A percentile compares a stretch with the other conserved stretches of the same genome.
Evolutionary conservation across 35 echinoderm and acorn worm species (phyloP).

Genomic region (Anneissia japonica): DNA sequence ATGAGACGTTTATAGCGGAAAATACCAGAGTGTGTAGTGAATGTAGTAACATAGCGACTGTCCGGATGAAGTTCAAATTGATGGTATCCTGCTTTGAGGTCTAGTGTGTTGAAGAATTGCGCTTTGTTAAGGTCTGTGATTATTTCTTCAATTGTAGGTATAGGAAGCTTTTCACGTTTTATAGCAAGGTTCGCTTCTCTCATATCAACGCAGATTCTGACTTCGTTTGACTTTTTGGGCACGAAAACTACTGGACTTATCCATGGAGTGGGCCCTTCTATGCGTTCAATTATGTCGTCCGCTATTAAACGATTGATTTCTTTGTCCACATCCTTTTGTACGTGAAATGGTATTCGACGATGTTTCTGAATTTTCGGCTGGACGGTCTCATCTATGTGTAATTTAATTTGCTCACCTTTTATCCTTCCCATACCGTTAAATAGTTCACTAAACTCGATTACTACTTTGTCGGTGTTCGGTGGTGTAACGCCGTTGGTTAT

Average conservation of each 20-base stretch:
- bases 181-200: constrained; percentile 32
- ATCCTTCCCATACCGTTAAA: constrained; percentile 18
- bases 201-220: constrained; percentile 37
- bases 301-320: neutral
- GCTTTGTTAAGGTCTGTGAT: constrained; percentile 39
- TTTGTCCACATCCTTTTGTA: constrained; percentile 20
- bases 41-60: constrained; percentile 44
- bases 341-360: constrained; percentile 9
- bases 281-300: constrained; percentile 13
- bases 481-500: no score
- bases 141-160: constrained; percentile 50
- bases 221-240: constrained; percentile 6
- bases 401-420: constrained; percentile 16
- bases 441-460: neutral
- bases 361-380: constrained; percentile 19
- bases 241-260: neutral
- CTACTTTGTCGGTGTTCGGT: neutral
- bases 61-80: constrained; percentile 33
- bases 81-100: constrained; percentile 47
- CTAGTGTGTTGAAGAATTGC: constrained; percentile 41
- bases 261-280: constrained; percentile 3
- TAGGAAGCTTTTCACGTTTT: constrained; percentile 37
- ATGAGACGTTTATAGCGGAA: constrained; percentile 36
- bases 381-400: constrained; percentile 1
- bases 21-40: constrained; percentile 38